Percentiles rank a stretch among this genome's conserved stretches.
These are phyloP conservation scores for Chascanopsetta lugubris DNA, from an alignment of 2,113 vertebrate genomes.

Conservation along the genomic window DNA sequence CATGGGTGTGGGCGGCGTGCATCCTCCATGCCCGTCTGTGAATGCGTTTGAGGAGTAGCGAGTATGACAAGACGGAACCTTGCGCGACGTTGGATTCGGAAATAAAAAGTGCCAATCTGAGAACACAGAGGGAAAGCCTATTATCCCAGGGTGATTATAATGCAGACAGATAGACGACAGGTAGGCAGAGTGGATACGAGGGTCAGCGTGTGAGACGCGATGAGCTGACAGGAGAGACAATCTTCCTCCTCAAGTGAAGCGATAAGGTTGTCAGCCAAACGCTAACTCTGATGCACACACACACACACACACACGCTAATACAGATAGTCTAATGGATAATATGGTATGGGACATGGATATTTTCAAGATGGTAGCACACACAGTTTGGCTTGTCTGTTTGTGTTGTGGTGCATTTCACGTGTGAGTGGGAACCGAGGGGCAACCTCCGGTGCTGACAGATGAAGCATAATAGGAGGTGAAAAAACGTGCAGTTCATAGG, in stretches of 20 bases:
- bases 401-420: conserved; percentile 44
- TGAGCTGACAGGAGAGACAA: conserved; percentile 74
- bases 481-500: too few species aligned
- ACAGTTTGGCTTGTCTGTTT: conserved; percentile 45
- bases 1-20: conserved; percentile 46
- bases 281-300: conserved; percentile 57
- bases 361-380: conserved; percentile 52
- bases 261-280: conserved; percentile 71
- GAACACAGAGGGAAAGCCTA: conserved; percentile 60
- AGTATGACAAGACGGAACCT: conserved; percentile 44
- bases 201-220: conserved; percentile 69
- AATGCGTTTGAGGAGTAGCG: conserved; percentile 59
- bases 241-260: conserved; percentile 72
- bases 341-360: conserved; percentile 34
- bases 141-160: conserved; percentile 77
- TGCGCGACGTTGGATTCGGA: conserved; percentile 35
- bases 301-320: not conserved
- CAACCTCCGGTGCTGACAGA: too few species aligned
- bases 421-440: conserved; percentile 32
- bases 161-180: conserved; percentile 78
- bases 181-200: conserved; percentile 75
- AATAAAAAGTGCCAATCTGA: conserved; percentile 74
- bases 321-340: conserved; percentile 44
- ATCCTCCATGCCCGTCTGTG: conserved; percentile 46
- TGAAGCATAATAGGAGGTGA: too few species aligned